Base-by-base conservation (phyloP, 2,888 invertebrate genomes). In the Pediacus dermestoides region DNA sequence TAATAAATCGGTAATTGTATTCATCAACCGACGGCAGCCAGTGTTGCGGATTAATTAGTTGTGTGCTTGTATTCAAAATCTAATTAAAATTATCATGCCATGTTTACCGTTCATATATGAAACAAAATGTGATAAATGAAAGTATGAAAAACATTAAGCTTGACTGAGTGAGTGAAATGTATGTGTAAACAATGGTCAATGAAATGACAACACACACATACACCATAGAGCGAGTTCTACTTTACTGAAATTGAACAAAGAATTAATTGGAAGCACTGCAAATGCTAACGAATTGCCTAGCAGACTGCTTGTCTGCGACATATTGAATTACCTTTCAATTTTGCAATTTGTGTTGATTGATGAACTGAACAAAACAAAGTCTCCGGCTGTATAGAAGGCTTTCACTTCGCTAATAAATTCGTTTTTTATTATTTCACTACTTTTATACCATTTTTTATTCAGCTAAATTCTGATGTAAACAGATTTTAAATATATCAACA, bases 231-330 rank as follows among this genome's bases (percentile, higher is more conserved):
- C 6, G 21, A 18, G n/a, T 18, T 18, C 21, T 18, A 18, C 21
- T 18, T 18, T 18, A 18, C 21, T 18, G 21, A 18, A 18, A 18
- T 10, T 3, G 23, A n/a, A 23, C n/a, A 23, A 23, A 23, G 52
- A 48, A 50, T 48, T 50, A 50, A 52, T 50, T 52, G 52, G 52
- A 35, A 48, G 40, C 39, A 32, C 39, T 36, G 45, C 47, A 44
- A 47, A 48, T 46, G 44, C 52, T 52, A 52, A 52, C 52, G 52
- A 52, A 48, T 52, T 37, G 41, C 31, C 52, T 44, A 3, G 10
- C 13, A 28, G 28, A 28, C 42, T 44, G 46, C 45, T 45, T 45
- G 48, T 42, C 49, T 45, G 45, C 44, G 44, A 44, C 44, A 48
- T 44, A 49, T 47, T 46, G 43, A 48, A 51, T 51, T 51, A 51